Evolutionary conservation across 2,797 vertebrate genomes (phyloP), one percentile per base, ranked within the genome.

Genomic region (Clamator glandarius): DNA sequence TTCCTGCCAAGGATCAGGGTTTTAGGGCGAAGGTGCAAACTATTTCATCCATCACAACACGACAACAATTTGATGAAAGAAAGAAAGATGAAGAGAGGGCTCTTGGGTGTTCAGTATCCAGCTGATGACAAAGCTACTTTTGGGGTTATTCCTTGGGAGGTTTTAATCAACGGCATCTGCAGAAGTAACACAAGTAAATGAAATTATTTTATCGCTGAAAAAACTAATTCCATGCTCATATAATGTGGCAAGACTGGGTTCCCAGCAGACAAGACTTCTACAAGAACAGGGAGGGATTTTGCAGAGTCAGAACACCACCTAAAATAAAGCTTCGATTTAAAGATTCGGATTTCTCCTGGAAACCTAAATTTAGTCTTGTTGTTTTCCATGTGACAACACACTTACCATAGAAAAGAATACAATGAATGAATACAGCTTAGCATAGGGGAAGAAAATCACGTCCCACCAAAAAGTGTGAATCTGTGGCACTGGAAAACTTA

Each of bases 11-110:
- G 63, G 67, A 91, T 84, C 52, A 50, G 57, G 44, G 19, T 4
- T 74, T 78, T 82, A 79, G 83, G 83, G 50, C 59, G 76, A 54
- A 92, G 92, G 76, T 70, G 33, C 84, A 91, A 79, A 63, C 33
- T 23, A 28, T 76, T 93, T 92, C 63, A 91, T 91, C 67, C 80
- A 84, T 73, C 92, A 70, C 66, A 68, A 63, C 8, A n/a, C 35
- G 31, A 19, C 75, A 90, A 42, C 12, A 50, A 72, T 68, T 67
- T 14, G 7, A 59, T 61, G 93, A 87, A 81, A 82, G 67, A 46
- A 76, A 90, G 76, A 73, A 81, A 90, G 72, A 73, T 57, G 64
- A 78, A 80, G 89, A 84, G 79, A 93, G 14, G 48, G 72, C 54
- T 66, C 57, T 42, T 23, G 52, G 54, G 55, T 86, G 84, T 48